Evolutionary conservation across 2,113 vertebrate species (phyloP).

Genomic region (Lampris megalopsis): DNA sequence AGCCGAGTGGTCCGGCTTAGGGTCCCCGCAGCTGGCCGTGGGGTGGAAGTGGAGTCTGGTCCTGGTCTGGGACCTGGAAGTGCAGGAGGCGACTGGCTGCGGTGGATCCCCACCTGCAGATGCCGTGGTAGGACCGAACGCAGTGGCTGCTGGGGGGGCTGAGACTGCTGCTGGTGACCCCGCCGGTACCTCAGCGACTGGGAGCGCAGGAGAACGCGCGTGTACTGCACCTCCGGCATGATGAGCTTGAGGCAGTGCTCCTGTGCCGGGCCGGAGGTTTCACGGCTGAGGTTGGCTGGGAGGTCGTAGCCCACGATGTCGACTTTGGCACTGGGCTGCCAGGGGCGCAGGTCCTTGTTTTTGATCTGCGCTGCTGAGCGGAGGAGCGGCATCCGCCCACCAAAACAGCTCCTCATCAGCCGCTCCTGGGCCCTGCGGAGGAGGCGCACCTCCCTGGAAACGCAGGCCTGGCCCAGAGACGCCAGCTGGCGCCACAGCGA

Average conservation of each 20-base stretch:
- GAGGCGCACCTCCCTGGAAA: conserved; percentile 83
- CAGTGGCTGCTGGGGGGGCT: conserved; percentile 27
- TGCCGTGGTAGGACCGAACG: conserved; percentile 72
- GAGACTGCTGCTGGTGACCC: conserved; percentile 45
- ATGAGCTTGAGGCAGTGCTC: conserved; percentile 88
- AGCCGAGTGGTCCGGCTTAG: conserved; percentile 23
- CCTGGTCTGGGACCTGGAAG: conserved; percentile 19
- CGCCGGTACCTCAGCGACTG: conserved; percentile 79
- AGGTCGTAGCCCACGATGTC: conserved; percentile 89
- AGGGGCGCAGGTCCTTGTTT: conserved; percentile 88
- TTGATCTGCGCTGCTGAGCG: conserved; percentile 84
- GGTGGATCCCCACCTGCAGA: conserved; percentile 69
- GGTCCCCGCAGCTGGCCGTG: conserved; percentile 21
- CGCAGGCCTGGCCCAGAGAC: conserved; percentile 78
- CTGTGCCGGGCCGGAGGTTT: conserved; percentile 45
- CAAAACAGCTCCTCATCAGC: conserved; percentile 84
- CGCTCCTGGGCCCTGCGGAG: conserved; percentile 82
- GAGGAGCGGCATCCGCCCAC: conserved; percentile 70
- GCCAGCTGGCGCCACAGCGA: conserved; percentile 85
- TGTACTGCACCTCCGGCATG: conserved; percentile 88
- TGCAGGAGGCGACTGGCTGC: not conserved
- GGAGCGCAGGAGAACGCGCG: conserved; percentile 81
- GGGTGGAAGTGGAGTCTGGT: conserved; percentile 43
- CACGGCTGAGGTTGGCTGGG: conserved; percentile 72
- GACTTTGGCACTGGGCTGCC: conserved; percentile 88